Evolutionary conservation across 2,113 vertebrate species (phyloP), one percentile per base, ranked within the genome.

Genomic region (Tympanuchus pallidicinctus): DNA sequence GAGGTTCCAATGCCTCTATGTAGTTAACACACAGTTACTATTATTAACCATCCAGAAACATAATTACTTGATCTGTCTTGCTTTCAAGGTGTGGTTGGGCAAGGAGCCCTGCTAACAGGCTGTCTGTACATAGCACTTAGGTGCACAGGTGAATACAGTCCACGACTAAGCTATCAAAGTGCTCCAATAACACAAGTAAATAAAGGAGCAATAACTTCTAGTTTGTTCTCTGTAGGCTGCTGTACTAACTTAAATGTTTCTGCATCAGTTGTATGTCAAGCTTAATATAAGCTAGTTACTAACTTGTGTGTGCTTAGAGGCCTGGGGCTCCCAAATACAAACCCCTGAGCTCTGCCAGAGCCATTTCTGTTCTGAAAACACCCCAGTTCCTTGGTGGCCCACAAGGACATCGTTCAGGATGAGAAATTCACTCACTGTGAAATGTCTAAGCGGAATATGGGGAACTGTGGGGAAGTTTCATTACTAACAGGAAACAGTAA

Each of bases 301-400:
- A 82, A 73, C 45, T 45, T 45, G 21, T 2, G 18, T 18, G 34
- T 32, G 43, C 27, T 45, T 27, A 47, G 78, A 88, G 60, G 54
- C 42, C 73, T 86, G 85, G 50, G 89, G 42, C 40, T 63, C 54
- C 57, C 63, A 69, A 88, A 92, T 67, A 77, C n/a, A 82, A 94
- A 89, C 38, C 52, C 50, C 34, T 8, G 45, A 59, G 63, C 60
- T 69, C 86, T 70, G 83, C 40, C 69, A 86, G 82, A 91, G 50
- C 20, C 9, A 3, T 1, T 6, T 61, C 60, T 77, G 27, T 27
- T 74, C 72, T 34, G 45, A 40, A 89, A 93, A 85, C 59, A 72
- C 21, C 63, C 30, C 34, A 64, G 65, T 22, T 75, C 25, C 40
- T 83, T 10, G 32, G 42, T 2, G 84, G 61, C 52, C 57, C 67